Conservation (phyloP, 1,140 invertebrate species). For the Polyergus mexicanus region DNA sequence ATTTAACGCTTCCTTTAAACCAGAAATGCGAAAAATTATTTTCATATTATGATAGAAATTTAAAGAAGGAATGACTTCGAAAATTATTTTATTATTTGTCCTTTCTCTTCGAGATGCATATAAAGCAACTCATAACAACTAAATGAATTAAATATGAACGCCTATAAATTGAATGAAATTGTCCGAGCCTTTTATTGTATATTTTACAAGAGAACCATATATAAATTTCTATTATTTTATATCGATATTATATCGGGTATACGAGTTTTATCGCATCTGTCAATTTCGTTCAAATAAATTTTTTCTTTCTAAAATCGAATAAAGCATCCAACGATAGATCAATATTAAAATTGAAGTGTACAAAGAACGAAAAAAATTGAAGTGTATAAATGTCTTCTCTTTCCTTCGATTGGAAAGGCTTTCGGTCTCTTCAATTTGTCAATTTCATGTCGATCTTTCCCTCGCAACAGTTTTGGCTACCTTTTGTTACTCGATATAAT, state of each 20-base stretch:
- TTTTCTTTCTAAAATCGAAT: neutral
- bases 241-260: neutral
- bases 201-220: conserved; percentile 21
- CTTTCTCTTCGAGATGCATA: neutral
- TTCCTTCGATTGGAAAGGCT: neutral
- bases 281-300: conserved; percentile 22
- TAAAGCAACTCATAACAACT: conserved; percentile 26
- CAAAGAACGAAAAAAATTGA: too few relatives aligned
- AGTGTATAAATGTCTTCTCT: too few relatives aligned
- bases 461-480: neutral
- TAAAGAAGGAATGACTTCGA: neutral
- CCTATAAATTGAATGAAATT: conserved; percentile 22
- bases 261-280: neutral
- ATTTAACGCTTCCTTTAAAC: neutral
- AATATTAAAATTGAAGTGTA: neutral
- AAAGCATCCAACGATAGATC: neutral
- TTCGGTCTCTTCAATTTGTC: neutral
- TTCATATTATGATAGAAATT: too few relatives aligned
- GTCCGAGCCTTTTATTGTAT: conserved; percentile 4
- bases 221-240: conserved; percentile 34
- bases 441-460: neutral
- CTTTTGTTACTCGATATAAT: conserved; percentile 29
- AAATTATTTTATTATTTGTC: conserved; percentile 50
- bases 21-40: too few relatives aligned
- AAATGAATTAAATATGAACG: too few relatives aligned